phyloP scores from a whole-genome alignment of 2,888 invertebrate genomes.

The Andrena fulva region DNA sequence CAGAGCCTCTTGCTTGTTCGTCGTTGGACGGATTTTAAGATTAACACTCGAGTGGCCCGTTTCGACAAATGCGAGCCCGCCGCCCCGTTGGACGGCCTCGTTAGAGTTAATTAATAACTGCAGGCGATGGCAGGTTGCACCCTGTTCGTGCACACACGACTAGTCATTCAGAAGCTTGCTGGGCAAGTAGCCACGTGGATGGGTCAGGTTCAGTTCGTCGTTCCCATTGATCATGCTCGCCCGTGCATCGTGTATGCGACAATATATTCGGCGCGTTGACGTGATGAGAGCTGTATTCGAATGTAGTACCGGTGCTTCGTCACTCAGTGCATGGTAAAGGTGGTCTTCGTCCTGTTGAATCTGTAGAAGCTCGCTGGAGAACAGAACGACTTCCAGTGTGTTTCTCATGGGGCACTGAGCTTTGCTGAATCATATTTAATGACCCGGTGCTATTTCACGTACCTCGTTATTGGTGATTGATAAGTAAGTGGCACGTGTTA shows the following conservation, averaged over 20 bases:
- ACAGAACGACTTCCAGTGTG: background rate
- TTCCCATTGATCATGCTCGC: conserved; percentile 44
- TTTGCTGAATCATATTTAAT: background rate
- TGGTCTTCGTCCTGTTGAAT: background rate
- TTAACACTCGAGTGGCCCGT: conserved; percentile 3
- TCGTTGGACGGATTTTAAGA: background rate
- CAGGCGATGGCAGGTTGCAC: conserved; percentile 21
- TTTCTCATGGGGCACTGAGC: background rate
- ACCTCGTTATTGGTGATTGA: background rate
- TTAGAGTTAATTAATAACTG: conserved; percentile 62
- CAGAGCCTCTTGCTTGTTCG: background rate
- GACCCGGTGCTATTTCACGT: background rate
- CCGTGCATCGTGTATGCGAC: conserved; percentile 3
- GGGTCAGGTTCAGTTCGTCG: conserved; percentile 20
- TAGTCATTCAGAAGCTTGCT: conserved; percentile 49
- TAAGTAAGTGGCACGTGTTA: background rate
- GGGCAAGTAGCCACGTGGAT: conserved; percentile 40
- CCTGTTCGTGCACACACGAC: conserved; percentile 3
- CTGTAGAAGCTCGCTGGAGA: conserved; percentile 2
- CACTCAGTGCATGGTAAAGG: background rate
- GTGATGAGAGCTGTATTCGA: conserved; percentile 18
- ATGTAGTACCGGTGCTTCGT: background rate
- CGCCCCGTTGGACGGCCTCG: conserved; percentile 9
- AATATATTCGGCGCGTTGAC: conserved; percentile 14
- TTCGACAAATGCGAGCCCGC: conserved; percentile 24